These are phyloP conservation scores for Smutsia temminckii DNA, from an alignment of 2,797 vertebrate species.

Conservation along the genomic window DNA sequence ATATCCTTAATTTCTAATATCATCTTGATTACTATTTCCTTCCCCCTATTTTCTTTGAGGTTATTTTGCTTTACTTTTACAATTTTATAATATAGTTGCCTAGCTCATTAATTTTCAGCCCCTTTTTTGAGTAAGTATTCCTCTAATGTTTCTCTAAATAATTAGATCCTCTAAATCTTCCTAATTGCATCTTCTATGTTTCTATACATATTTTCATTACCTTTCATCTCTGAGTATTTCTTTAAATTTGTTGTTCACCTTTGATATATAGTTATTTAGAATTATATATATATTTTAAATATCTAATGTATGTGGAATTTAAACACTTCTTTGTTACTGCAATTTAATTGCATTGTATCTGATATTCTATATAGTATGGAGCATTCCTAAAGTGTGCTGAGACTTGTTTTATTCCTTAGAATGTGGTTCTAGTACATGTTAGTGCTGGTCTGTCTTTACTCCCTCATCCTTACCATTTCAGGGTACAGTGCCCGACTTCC, in stretches of 20 bases:
- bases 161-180: not conserved
- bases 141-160: not conserved
- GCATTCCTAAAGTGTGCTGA: no score
- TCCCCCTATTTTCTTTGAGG: not conserved
- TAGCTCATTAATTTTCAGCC: not conserved
- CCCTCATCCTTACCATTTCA: not conserved
- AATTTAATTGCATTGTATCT: not conserved
- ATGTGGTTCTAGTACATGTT: fast-evolving
- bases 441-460: fast-evolving
- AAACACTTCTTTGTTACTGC: not conserved
- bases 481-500: not conserved
- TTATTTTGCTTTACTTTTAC: not conserved
- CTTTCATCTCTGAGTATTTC: not conserved
- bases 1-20: not conserved
- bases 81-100: not conserved
- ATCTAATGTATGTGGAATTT: not conserved
- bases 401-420: not conserved
- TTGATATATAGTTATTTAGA: not conserved
- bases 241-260: not conserved
- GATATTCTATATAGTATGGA: not conserved
- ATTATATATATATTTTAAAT: not conserved
- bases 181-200: not conserved
- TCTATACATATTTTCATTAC: not conserved
- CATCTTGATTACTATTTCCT: not conserved
- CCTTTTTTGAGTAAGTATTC: not conserved